These are phyloP conservation scores for Pseudoatta argentina DNA, from an alignment of 1,140 invertebrate species.

Conservation along the genomic window DNA sequence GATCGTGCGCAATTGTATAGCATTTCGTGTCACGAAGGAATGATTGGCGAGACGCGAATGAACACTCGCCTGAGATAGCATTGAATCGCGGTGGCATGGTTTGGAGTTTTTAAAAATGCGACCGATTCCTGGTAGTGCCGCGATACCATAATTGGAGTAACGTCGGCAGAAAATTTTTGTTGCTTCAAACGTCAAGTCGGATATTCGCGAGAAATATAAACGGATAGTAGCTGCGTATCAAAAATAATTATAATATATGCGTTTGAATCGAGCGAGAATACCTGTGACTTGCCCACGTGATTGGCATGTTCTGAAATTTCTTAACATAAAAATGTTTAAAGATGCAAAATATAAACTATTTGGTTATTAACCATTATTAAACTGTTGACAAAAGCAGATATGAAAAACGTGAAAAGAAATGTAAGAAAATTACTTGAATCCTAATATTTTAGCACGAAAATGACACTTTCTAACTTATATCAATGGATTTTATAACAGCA, in stretches of 20 bases:
- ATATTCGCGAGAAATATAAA: conserved; percentile 17
- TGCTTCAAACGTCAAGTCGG: conserved; percentile 1
- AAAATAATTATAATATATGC: conserved; percentile 26
- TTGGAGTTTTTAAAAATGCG: conserved; percentile 13
- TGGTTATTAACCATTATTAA: not conserved
- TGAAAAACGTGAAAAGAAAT: not conserved
- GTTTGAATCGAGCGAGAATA: not conserved
- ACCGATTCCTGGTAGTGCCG: conserved; percentile 15
- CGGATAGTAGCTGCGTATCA: not conserved
- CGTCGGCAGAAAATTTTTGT: not conserved
- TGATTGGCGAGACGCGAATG: conserved; percentile 53
- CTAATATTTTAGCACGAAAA: not conserved
- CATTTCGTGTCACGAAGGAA: conserved; percentile 61
- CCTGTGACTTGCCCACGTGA: not conserved
- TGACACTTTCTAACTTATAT: not conserved
- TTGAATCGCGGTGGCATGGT: conserved; percentile 49
- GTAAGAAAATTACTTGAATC: not conserved
- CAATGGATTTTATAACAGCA: not conserved
- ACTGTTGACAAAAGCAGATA: not conserved
- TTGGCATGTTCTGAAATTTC: not conserved
- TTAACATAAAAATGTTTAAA: not conserved
- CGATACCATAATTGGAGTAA: conserved; percentile 10
- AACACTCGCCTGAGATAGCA: conserved; percentile 49
- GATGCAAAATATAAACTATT: not conserved
- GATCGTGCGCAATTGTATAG: conserved; percentile 54